Evolutionary conservation across 2,113 vertebrate genomes (phyloP).

Genomic region (Pangasianodon gigas): DNA sequence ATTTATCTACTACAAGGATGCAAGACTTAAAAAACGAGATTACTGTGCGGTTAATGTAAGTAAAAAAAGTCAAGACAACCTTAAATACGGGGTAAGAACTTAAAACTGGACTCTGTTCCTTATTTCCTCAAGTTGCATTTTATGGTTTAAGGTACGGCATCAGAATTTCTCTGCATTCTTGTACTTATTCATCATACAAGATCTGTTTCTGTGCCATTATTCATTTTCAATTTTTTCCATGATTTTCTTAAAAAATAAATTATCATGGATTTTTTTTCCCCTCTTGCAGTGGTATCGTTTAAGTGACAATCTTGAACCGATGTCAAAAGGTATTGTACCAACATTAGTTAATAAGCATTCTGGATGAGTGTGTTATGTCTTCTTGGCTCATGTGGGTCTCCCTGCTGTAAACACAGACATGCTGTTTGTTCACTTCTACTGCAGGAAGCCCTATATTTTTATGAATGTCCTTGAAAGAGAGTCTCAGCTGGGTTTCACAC

Average conservation of each 20-base stretch:
- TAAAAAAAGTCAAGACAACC: background rate
- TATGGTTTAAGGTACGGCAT: background rate
- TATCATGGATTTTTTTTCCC: background rate
- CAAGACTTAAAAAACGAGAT: background rate
- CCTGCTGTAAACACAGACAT: conserved; percentile 18
- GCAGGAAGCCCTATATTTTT: conserved; percentile 24
- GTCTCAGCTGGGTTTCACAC: conserved; percentile 11
- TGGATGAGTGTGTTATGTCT: background rate
- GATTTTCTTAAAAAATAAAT: background rate
- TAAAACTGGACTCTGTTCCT: background rate
- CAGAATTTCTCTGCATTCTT: background rate
- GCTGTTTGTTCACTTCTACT: conserved; percentile 27
- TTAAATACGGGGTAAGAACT: background rate
- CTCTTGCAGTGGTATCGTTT: background rate
- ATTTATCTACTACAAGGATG: background rate
- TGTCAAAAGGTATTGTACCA: background rate
- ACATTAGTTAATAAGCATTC: conserved; percentile 9
- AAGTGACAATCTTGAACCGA: background rate
- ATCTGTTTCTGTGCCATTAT: background rate
- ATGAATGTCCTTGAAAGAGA: conserved; percentile 30
- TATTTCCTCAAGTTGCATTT: background rate
- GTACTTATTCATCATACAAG: background rate
- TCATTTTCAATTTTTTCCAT: background rate
- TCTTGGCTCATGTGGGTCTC: background rate
- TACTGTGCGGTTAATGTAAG: background rate